Evolutionary conservation across 2,113 vertebrate genomes (phyloP), one percentile per base, ranked within the genome.

Genomic region (Sterrhoptilus dennistouni): DNA sequence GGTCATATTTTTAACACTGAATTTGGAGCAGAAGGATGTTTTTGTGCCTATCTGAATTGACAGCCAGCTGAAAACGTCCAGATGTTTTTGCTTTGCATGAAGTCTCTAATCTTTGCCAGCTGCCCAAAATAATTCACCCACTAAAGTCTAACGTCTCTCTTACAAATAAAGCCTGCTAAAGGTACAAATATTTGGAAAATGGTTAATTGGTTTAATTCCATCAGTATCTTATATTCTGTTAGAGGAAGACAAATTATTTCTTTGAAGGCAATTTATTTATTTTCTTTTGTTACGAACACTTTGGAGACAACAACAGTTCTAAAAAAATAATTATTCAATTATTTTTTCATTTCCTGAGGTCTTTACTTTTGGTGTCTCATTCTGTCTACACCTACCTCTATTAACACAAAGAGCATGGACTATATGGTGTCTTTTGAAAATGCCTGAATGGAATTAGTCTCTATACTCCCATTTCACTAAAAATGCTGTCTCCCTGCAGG

Each of bases 51-150:
- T 79, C 14, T 71, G 79, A 83, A 84, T 8, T 83, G 93, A 89
- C 92, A 93, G 72, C 27, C 69, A 71, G 52, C 44, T 93, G 83
- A 89, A 89, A 87, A 68, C 1, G 1, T 81, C 79, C 88, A 78
- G 52, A 93, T 92, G 93, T 93, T 96, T 89, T 83, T 50, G 21
- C n/a, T 84, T 87, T 81, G 52, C 76, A 35, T 75, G 65, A 83
- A 45, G 35, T 29, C 17, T 61, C 36, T 87, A 15, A 71, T 54
- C 31, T 57, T 87, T 76, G 52, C 29, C 76, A 92, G 44, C 44
- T 89, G 86, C 40, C 40, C 56, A 56, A 70, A 93, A 83, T 28
- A 76, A 83, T 52, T 31, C 11, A 66, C 16, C 25, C 84, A 12
- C 87, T 88, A 24, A 93, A 84, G 12, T 44, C 49, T 81, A 44